These are phyloP conservation scores for Dasyurus viverrinus DNA, from an alignment of 2,113 vertebrate species.

Conservation along the genomic window DNA sequence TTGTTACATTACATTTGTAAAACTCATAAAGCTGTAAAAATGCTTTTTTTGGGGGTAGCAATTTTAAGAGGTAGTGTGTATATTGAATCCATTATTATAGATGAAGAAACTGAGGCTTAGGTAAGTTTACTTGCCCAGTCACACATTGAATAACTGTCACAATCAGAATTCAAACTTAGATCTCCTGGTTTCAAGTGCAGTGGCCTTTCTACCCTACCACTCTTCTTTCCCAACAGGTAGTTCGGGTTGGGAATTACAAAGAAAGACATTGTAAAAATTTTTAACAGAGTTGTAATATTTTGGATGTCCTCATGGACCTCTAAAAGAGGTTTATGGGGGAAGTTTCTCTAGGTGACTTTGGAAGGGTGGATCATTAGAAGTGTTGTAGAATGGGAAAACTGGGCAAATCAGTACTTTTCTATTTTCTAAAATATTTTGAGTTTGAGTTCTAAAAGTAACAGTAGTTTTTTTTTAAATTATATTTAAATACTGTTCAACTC, in stretches of 20 bases:
- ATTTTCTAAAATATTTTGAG: not conserved
- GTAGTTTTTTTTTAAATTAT: not conserved
- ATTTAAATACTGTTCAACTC: not conserved
- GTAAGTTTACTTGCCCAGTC: not conserved
- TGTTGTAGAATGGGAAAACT: not conserved
- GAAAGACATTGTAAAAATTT: not conserved
- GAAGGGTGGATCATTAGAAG: not conserved
- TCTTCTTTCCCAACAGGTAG: not conserved
- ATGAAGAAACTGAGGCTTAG: not conserved
- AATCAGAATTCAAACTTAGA: not conserved
- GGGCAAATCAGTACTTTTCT: not conserved
- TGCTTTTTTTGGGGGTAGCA: not conserved
- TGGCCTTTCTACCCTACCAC: not conserved
- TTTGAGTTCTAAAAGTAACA: not conserved
- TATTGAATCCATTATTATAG: not conserved
- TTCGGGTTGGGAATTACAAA: not conserved
- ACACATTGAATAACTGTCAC: not conserved
- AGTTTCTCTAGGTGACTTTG: not conserved
- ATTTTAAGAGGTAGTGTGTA: not conserved
- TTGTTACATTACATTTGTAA: not conserved
- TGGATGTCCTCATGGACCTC: not conserved
- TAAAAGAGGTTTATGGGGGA: not conserved
- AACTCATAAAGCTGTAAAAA: not conserved
- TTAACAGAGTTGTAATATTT: not conserved
- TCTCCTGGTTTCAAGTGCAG: not conserved